These are phyloP conservation scores for Myotis brandtii DNA, from an alignment of 2,113 vertebrate species.

Conservation along the genomic window DNA sequence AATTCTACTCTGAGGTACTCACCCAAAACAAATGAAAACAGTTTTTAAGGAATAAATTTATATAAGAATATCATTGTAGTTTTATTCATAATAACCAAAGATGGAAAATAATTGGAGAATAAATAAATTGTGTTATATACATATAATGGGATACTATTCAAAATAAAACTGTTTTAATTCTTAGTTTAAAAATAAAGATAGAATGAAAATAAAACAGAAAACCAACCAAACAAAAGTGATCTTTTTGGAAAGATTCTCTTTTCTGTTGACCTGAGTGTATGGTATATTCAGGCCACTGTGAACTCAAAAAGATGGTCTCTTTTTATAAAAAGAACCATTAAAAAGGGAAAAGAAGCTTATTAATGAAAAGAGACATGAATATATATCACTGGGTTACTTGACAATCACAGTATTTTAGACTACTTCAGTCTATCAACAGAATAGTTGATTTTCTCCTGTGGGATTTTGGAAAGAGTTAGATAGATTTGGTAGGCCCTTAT, in stretches of 20 bases:
- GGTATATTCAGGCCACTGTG: slow-evolving; percentile 69
- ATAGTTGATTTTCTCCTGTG: slow-evolving; percentile 48
- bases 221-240: neutral
- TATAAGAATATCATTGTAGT: neutral
- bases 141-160: neutral
- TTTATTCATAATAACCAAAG: slow-evolving; percentile 31
- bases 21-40: slow-evolving; percentile 6
- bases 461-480: slow-evolving; percentile 61
- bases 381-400: slow-evolving; percentile 58
- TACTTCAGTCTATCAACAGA: slow-evolving; percentile 75
- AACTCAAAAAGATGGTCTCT: slow-evolving; percentile 82
- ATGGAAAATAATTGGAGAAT: slow-evolving; percentile 50
- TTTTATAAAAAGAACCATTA: slow-evolving; percentile 81
- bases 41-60: slow-evolving; percentile 21
- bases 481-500: slow-evolving; percentile 39
- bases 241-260: slow-evolving; percentile 82
- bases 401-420: slow-evolving; percentile 85
- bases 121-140: slow-evolving; percentile 25
- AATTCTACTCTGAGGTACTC: neutral
- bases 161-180: slow-evolving; percentile 41
- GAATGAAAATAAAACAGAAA: slow-evolving; percentile 33
- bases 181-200: neutral
- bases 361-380: slow-evolving; percentile 72
- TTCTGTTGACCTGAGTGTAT: slow-evolving; percentile 64
- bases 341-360: slow-evolving; percentile 81